These are phyloP conservation scores for Serilophus lunatus DNA, from an alignment of 2,113 vertebrate species.

Conservation along the genomic window DNA sequence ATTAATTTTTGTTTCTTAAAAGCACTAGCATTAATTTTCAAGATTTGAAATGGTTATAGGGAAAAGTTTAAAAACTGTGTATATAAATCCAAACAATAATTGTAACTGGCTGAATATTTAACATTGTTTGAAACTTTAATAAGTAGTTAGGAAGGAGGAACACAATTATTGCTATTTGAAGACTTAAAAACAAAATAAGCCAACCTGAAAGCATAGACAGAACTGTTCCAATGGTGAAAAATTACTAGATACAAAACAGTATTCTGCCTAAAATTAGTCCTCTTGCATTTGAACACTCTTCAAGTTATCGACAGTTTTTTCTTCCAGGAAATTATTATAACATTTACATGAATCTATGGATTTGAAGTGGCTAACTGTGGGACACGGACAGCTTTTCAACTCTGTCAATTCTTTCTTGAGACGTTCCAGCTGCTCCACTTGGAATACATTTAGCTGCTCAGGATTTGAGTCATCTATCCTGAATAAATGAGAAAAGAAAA, in stretches of 20 bases:
- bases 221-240: slow-evolving; percentile 5
- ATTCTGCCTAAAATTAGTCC: background rate
- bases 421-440: slow-evolving; percentile 89
- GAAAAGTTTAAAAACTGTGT: background rate
- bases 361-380: slow-evolving; percentile 80
- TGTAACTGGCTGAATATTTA: slow-evolving; percentile 61
- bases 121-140: slow-evolving; percentile 37
- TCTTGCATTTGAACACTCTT: slow-evolving; percentile 47
- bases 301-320: slow-evolving; percentile 64
- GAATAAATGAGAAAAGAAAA: slow-evolving; percentile 8
- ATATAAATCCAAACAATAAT: slow-evolving; percentile 32
- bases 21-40: slow-evolving; percentile 1
- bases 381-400: slow-evolving; percentile 81
- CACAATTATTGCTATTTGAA: slow-evolving; percentile 73
- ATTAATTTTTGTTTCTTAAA: background rate
- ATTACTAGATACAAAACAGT: background rate
- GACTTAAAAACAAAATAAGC: slow-evolving; percentile 35
- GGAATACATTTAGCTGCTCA: slow-evolving; percentile 90
- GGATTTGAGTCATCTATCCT: slow-evolving; percentile 90
- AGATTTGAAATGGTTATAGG: background rate
- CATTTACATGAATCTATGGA: slow-evolving; percentile 63
- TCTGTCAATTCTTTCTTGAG: slow-evolving; percentile 86
- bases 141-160: slow-evolving; percentile 56
- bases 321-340: slow-evolving; percentile 1
- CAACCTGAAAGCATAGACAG: slow-evolving; percentile 39